A percentile compares a stretch with the other conserved stretches of the same genome.
Evolutionary conservation across 2,888 invertebrate genomes (phyloP).

Genomic region (Dynastes tityus): DNA sequence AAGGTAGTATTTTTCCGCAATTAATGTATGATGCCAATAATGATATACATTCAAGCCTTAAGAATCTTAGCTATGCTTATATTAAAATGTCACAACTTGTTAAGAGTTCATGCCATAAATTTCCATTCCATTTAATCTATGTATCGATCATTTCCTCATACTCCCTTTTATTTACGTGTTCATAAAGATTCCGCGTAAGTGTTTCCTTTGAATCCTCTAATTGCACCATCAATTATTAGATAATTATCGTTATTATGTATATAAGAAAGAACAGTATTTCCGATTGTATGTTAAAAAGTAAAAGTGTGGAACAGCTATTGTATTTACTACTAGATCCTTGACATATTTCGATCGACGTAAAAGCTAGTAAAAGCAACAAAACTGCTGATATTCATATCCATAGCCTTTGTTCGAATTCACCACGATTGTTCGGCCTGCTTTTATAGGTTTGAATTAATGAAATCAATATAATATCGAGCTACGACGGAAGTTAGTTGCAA

Average conservation of each 20-base stretch:
- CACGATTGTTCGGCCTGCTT: neutral
- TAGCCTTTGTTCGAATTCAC: neutral
- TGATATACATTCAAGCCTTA: too few relatives aligned
- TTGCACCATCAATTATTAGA: conserved; percentile 9
- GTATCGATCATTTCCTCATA: too few relatives aligned
- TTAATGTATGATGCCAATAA: too few relatives aligned
- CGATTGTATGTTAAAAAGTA: conserved; percentile 14
- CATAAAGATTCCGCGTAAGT: neutral
- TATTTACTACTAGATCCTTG: conserved; percentile 19
- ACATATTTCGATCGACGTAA: conserved; percentile 30
- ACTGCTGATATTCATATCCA: conserved; percentile 14
- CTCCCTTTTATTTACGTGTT: too few relatives aligned
- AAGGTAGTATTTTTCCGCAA: too few relatives aligned
- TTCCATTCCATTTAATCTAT: too few relatives aligned
- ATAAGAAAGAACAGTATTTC: neutral
- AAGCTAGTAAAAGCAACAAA: conserved; percentile 25
- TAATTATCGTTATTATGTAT: conserved; percentile 11
- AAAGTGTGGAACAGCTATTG: conserved; percentile 23
- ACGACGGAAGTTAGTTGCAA: neutral
- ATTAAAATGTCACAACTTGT: too few relatives aligned
- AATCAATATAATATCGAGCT: neutral
- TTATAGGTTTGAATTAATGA: neutral
- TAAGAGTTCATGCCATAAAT: too few relatives aligned
- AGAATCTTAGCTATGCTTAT: too few relatives aligned
- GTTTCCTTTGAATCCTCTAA: neutral